Conservation (phyloP, 2,113 vertebrate genomes). For the Misgurnus mizolepis region DNA sequence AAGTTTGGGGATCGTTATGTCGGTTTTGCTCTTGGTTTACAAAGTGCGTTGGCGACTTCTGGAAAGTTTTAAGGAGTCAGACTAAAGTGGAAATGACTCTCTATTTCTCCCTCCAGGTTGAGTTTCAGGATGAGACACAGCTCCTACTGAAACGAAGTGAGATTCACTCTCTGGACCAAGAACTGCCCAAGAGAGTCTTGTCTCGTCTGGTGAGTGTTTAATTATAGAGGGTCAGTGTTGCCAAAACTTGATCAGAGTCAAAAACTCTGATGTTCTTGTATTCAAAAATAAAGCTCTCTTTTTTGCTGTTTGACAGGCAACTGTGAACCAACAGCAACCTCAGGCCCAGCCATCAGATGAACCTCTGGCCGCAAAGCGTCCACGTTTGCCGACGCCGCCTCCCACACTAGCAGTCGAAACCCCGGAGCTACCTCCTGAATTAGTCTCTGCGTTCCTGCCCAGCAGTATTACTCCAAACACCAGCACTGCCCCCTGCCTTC, state of each 20-base stretch:
- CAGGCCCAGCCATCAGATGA: slow-evolving; percentile 71
- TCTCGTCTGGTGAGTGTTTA: slow-evolving; percentile 83
- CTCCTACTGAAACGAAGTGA: slow-evolving; percentile 87
- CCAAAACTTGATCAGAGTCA: too few relatives aligned
- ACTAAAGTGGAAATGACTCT: too few relatives aligned
- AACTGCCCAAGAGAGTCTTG: slow-evolving; percentile 92
- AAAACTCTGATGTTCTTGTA: too few relatives aligned
- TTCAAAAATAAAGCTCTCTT: too few relatives aligned
- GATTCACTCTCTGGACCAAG: slow-evolving; percentile 87
- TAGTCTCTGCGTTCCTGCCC: slow-evolving; percentile 4
- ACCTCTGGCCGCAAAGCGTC: slow-evolving; percentile 85
- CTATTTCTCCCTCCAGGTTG: slow-evolving; percentile 79
- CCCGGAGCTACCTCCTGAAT: slow-evolving; percentile 58
- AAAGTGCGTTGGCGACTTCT: not conserved
- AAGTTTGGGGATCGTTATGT: not conserved
- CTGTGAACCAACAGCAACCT: slow-evolving; percentile 71
- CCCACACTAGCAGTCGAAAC: not conserved
- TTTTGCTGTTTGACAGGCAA: slow-evolving; percentile 75
- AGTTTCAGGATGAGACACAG: slow-evolving; percentile 92
- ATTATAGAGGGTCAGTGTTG: too few relatives aligned
- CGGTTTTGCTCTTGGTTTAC: not conserved
- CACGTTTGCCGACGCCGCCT: slow-evolving; percentile 71
- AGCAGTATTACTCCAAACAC: slow-evolving; percentile 53
- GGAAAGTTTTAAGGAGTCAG: not conserved
- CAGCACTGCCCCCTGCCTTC: not conserved